A percentile compares a stretch with the other conserved stretches of the same genome.
Evolutionary conservation across 1,140 invertebrate genomes (phyloP).

Genomic region (Achatina immaculata): DNA sequence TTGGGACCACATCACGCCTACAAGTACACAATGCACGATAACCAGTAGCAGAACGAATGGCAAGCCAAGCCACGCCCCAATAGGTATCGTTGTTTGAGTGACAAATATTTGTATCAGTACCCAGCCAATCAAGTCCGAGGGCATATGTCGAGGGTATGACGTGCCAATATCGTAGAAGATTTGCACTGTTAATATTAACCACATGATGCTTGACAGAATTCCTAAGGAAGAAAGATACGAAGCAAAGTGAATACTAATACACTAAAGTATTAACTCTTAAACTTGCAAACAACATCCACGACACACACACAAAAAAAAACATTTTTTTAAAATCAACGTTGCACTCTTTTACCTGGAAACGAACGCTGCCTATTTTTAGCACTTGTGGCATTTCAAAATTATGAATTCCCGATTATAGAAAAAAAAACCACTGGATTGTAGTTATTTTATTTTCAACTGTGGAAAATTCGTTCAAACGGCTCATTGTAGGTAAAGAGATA

Average conservation of each 20-base stretch:
- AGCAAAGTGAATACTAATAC: too few relatives aligned
- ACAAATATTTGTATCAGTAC: slow-evolving; percentile 33
- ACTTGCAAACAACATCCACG: too few relatives aligned
- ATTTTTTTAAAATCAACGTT: too few relatives aligned
- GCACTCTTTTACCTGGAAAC: too few relatives aligned
- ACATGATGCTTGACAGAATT: background rate
- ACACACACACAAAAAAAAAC: too few relatives aligned
- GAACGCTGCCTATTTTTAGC: too few relatives aligned
- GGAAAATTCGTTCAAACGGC: background rate
- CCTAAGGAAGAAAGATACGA: background rate
- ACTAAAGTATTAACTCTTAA: too few relatives aligned
- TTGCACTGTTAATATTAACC: slow-evolving; percentile 12
- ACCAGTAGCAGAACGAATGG: slow-evolving; percentile 75
- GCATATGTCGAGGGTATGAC: background rate
- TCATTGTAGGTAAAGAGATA: too few relatives aligned
- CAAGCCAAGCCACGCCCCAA: slow-evolving; percentile 23
- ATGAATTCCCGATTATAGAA: too few relatives aligned
- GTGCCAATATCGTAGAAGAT: slow-evolving; percentile 28
- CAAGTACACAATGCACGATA: slow-evolving; percentile 17
- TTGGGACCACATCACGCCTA: slow-evolving; percentile 1
- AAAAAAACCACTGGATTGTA: too few relatives aligned
- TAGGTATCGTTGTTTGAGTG: slow-evolving; percentile 25
- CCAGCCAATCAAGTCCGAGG: slow-evolving; percentile 24
- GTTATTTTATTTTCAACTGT: too few relatives aligned
- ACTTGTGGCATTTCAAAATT: too few relatives aligned